A percentile compares a stretch with the other conserved stretches of the same genome.
Conservation (phyloP, 2,888 invertebrate species). For the Camptogramma bilineatum region DNA sequence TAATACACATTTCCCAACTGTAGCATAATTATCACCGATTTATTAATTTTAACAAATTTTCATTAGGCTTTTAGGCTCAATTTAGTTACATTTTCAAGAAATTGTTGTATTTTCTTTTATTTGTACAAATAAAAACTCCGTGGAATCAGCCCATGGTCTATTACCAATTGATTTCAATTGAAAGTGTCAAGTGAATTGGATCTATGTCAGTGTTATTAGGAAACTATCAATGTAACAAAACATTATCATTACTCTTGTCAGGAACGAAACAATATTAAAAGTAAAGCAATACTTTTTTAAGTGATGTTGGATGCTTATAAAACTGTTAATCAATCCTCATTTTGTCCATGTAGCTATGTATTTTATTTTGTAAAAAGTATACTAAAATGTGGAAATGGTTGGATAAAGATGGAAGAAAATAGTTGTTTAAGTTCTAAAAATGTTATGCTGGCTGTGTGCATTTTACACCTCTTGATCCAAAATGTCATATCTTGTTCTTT, state of each 20-base stretch:
- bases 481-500: constrained; percentile 1
- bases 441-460: constrained; percentile 50
- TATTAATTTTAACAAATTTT: too few species aligned
- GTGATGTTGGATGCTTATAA: background rate
- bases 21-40: too few species aligned
- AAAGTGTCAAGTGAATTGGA: constrained; percentile 40
- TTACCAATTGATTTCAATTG: constrained; percentile 46
- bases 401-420: constrained; percentile 45
- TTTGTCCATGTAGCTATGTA: constrained; percentile 26
- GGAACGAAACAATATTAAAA: background rate
- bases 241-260: constrained; percentile 2
- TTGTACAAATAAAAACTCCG: constrained; percentile 10
- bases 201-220: constrained; percentile 36
- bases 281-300: background rate
- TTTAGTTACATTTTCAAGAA: background rate
- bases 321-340: background rate
- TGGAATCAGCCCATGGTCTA: constrained; percentile 14
- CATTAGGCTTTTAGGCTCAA: too few species aligned
- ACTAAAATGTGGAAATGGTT: constrained; percentile 60
- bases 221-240: constrained; percentile 34
- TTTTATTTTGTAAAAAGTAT: constrained; percentile 67
- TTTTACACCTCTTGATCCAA: background rate
- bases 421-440: constrained; percentile 62
- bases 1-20: too few species aligned
- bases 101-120: constrained; percentile 7